A percentile compares a stretch with the other conserved stretches of the same genome.
Evolutionary conservation across 2,113 vertebrate genomes (phyloP).

Genomic region (Connochaetes taurinus): DNA sequence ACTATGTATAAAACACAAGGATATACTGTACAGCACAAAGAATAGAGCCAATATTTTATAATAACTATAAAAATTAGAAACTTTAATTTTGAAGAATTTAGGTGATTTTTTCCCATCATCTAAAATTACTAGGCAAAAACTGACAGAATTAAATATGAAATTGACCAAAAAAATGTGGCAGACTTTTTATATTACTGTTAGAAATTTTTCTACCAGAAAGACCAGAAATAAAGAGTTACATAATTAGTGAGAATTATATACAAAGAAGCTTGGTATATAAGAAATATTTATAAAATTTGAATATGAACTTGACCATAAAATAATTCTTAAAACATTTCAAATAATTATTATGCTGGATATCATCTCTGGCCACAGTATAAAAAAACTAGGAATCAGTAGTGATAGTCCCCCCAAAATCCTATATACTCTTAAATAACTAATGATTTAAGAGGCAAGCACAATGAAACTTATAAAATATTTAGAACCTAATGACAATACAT

Average conservation of each 20-base stretch:
- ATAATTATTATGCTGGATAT: background rate
- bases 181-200: background rate
- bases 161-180: background rate
- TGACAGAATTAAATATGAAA: background rate
- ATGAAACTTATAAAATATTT: conserved; percentile 50
- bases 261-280: background rate
- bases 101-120: background rate
- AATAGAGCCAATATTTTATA: background rate
- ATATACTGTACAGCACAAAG: background rate
- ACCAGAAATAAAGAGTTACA: background rate
- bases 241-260: background rate
- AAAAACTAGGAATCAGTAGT: background rate
- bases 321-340: background rate
- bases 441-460: conserved; percentile 20
- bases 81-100: background rate
- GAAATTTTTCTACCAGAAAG: background rate
- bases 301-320: background rate
- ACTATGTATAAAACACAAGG: background rate
- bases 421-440: conserved; percentile 24
- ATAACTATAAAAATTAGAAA: background rate
- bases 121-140: background rate
- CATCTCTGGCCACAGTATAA: background rate
- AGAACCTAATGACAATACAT: conserved; percentile 24
- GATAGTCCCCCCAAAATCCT: background rate
- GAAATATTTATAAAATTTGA: background rate